Evolutionary conservation across 1,140 invertebrate genomes (phyloP).

Genomic region (Colletes gigas): DNA sequence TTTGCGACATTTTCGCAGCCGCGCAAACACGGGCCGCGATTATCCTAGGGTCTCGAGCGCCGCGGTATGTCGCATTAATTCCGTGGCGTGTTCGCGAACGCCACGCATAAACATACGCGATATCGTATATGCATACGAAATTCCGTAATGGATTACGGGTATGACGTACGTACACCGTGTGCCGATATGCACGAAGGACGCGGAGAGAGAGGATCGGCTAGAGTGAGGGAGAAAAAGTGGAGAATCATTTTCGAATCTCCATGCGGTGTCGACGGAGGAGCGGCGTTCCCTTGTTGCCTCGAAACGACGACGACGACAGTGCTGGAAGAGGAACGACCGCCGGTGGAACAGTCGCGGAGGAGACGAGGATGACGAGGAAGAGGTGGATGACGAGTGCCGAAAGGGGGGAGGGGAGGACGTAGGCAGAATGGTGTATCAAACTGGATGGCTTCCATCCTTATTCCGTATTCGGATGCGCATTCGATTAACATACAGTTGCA

Average conservation of each 20-base stretch:
- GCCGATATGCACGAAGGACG: constrained; percentile 36
- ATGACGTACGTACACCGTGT: constrained; percentile 38
- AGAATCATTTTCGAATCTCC: constrained; percentile 59
- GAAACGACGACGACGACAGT: not conserved
- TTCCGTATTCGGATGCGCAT: constrained; percentile 75
- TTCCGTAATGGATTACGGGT: constrained; percentile 54
- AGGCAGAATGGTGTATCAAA: constrained; percentile 66
- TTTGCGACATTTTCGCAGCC: constrained; percentile 43
- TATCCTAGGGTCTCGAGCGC: constrained; percentile 20
- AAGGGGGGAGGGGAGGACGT: constrained; percentile 48
- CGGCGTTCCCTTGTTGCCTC: constrained; percentile 26
- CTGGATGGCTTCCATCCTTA: constrained; percentile 71
- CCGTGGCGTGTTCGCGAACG: constrained; percentile 32
- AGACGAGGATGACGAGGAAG: constrained; percentile 59
- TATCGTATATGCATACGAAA: constrained; percentile 47
- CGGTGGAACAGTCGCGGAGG: constrained; percentile 33
- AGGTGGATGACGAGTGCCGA: constrained; percentile 52
- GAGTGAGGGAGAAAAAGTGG: constrained; percentile 1
- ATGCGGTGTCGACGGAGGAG: constrained; percentile 61
- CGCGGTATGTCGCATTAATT: constrained; percentile 53
- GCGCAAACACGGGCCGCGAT: constrained; percentile 27
- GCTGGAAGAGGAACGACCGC: constrained; percentile 29
- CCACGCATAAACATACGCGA: constrained; percentile 17
- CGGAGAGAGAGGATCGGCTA: too few species aligned
- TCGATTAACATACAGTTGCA: constrained; percentile 77